Evolutionary conservation across 2,888 invertebrate species (phyloP).

Genomic region (Siphonodentalium dalli): DNA sequence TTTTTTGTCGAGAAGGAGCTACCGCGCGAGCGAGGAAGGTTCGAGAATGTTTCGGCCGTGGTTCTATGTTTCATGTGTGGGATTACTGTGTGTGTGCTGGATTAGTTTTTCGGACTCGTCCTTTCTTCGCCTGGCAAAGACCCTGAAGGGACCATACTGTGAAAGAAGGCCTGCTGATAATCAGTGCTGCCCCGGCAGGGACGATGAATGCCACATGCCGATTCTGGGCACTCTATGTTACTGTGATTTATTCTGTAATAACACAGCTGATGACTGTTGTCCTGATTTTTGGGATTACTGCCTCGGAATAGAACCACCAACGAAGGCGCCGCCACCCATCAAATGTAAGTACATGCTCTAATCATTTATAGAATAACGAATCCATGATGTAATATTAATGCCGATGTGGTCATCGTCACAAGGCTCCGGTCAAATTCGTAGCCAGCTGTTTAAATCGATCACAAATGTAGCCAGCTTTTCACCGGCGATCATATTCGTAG

Average conservation of each 20-base stretch:
- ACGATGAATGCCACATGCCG: constrained; percentile 82
- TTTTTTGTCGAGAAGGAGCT: too few relatives aligned
- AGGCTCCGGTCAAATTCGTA: too few relatives aligned
- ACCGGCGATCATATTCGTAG: too few relatives aligned
- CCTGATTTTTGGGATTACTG: constrained; percentile 87
- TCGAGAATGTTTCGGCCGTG: too few relatives aligned
- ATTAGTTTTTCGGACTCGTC: too few relatives aligned
- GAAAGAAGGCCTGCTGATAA: constrained; percentile 34
- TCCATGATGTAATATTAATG: background rate
- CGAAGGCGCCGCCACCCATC: constrained; percentile 17
- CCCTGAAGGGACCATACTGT: constrained; percentile 52
- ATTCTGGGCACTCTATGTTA: constrained; percentile 87
- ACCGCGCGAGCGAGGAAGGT: too few relatives aligned
- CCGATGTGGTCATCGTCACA: too few relatives aligned
- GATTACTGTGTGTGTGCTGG: too few relatives aligned
- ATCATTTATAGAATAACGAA: background rate
- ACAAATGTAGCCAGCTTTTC: too few relatives aligned
- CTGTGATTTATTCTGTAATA: constrained; percentile 91
- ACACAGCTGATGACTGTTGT: constrained; percentile 83
- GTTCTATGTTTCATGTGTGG: too few relatives aligned
- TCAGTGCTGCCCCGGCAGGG: constrained; percentile 73
- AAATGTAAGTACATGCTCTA: background rate
- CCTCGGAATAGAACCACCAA: constrained; percentile 63
- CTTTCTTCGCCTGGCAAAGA: too few relatives aligned
- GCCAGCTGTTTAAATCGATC: too few relatives aligned